Percentiles rank a stretch among this genome's conserved stretches.
These are phyloP conservation scores for Rhinatrema bivittatum DNA, from an alignment of 2,797 vertebrate genomes.

Conservation along the genomic window DNA sequence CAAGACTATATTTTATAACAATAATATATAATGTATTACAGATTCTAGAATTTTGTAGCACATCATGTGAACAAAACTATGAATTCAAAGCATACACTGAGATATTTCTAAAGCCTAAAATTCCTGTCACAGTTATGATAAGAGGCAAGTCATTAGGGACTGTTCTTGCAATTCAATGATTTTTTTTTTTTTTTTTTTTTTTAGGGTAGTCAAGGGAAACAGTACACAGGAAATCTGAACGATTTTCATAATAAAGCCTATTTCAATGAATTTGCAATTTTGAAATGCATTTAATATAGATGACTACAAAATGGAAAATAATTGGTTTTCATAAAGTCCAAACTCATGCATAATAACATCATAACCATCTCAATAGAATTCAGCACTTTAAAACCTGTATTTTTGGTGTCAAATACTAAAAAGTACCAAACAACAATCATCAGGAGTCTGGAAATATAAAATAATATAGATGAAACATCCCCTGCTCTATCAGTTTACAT, in stretches of 20 bases:
- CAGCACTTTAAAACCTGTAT: background rate
- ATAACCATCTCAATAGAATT: background rate
- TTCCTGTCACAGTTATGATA: conserved; percentile 19
- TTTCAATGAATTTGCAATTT: background rate
- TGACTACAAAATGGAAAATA: background rate
- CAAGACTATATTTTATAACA: no score
- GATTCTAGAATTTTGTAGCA: conserved; percentile 8
- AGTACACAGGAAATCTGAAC: background rate
- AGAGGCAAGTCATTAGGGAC: conserved; percentile 8
- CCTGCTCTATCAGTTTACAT: no score
- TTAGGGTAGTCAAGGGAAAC: conserved; percentile 11
- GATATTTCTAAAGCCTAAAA: conserved; percentile 9
- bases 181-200: no score
- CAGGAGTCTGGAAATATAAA: no score
- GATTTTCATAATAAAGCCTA: background rate
- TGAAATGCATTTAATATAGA: background rate
- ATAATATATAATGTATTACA: conserved; percentile 11
- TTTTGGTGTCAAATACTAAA: background rate
- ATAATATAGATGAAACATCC: no score
- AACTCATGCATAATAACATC: background rate
- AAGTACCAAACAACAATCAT: no score
- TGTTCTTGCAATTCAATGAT: conserved; percentile 2
- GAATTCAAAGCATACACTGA: conserved; percentile 10
- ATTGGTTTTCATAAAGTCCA: background rate
- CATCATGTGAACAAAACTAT: conserved; percentile 2